Evolutionary conservation across 64 coral and sea anemone species (phyloP).

Genomic region (Porites lutea): DNA sequence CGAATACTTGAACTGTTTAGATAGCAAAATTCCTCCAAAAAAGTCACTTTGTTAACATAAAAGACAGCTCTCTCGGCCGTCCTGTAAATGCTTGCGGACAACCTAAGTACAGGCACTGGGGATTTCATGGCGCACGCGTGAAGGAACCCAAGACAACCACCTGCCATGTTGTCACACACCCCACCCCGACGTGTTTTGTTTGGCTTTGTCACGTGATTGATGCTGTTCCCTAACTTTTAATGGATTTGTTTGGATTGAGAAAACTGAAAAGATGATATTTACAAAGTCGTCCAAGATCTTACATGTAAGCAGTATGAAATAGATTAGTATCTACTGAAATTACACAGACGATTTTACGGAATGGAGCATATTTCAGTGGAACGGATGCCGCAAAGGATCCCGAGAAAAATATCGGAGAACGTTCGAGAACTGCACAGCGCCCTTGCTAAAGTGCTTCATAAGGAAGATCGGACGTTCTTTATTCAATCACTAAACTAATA

Average conservation of each 20-base stretch:
- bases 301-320: background rate
- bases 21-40: too few species aligned
- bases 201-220: slow-evolving; percentile 12
- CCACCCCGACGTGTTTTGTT: too few species aligned
- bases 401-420: slow-evolving; percentile 82
- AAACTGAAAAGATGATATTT: background rate
- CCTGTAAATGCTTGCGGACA: too few species aligned
- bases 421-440: slow-evolving; percentile 73
- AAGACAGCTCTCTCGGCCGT: too few species aligned
- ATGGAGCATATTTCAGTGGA: slow-evolving; percentile 10
- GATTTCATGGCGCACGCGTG: too few species aligned
- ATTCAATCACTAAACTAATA: slow-evolving; percentile 90
- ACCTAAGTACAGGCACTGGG: too few species aligned
- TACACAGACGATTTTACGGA: background rate
- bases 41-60: too few species aligned
- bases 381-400: slow-evolving; percentile 41
- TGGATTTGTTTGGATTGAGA: slow-evolving; percentile 24
- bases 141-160: too few species aligned
- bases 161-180: too few species aligned
- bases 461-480: slow-evolving; percentile 72
- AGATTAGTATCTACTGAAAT: background rate
- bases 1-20: too few species aligned
- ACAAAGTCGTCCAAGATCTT: background rate
- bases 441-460: slow-evolving; percentile 56
- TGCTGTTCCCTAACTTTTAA: background rate